Base-by-base conservation (phyloP, 1,140 invertebrate genomes). In the Acromyrmex heyeri region DNA sequence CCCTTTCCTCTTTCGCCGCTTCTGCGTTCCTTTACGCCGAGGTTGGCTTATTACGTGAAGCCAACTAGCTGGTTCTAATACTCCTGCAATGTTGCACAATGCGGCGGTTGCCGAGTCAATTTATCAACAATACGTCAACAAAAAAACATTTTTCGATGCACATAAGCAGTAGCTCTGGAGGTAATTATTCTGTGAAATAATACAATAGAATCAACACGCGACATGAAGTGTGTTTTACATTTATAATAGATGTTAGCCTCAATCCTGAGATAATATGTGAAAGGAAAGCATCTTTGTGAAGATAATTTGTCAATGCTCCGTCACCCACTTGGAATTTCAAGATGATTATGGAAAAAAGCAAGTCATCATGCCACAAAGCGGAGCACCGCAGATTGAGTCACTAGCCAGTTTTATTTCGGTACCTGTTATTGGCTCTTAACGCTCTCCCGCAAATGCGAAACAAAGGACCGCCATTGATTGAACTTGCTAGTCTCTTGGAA, bases 301-400 rank as follows among this genome's bases (percentile, higher is more conserved):
- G 44, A 62, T 44, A 83, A 61, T 82, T 50, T 30, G 16, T 67
- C 16, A 24, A 53, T n/a, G 55, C 27, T 61, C 30, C 55, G 21
- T 21, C 6, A 62, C 12, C 27, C 24, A 55, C n/a, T 30, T 0
- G 24, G 38, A 73, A 83, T 83, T 75, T 73, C 30, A 72, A 21
- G 16, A 79, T 55, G 69, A 65, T 27, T n/a, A 64, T 38, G 62
- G 48, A 44, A 86, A 59, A 55, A 86, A 86, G 64, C 53, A 30
- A 70, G 48, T n/a, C 4, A 61, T 50, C 53, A 67, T 24, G 65
- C 62, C 67, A 24, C 30, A 44, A 85, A 62, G 65, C 73, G 21
- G 86, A 61, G 82, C 77, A 90, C 88, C 83, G 79, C 75, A 92
- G 92, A 94, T 94, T 94, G 93, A 94, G 93, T 93, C 93, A 93